A percentile compares a stretch with the other conserved stretches of the same genome.
phyloP scores from a whole-genome alignment of 2,888 invertebrate species.

The Polydrusus pterygomalis region DNA sequence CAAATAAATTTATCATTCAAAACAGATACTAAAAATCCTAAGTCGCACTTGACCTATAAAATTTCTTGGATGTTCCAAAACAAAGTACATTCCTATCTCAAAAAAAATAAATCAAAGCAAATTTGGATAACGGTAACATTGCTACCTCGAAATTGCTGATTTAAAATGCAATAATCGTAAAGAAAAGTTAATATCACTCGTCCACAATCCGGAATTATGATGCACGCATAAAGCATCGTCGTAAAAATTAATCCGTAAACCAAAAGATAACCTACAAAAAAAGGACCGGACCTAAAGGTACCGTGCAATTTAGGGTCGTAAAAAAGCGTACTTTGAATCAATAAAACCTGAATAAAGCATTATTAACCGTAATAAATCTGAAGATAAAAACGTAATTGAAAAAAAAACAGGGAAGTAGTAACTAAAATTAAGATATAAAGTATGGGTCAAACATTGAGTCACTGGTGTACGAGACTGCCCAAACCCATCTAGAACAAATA shows the following conservation, averaged over 20 bases:
- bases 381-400: slow-evolving; percentile 9
- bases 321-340: slow-evolving; percentile 38
- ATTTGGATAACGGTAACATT: not conserved
- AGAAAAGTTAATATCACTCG: slow-evolving; percentile 14
- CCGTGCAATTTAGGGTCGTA: slow-evolving; percentile 43
- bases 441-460: no score
- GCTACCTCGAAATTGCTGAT: slow-evolving; percentile 7
- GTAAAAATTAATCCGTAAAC: not conserved
- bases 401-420: not conserved
- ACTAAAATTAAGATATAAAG: not conserved
- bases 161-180: slow-evolving; percentile 25
- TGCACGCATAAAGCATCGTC: not conserved
- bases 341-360: slow-evolving; percentile 31
- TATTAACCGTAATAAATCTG: slow-evolving; percentile 42
- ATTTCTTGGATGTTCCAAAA: not conserved
- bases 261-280: not conserved
- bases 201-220: slow-evolving; percentile 7
- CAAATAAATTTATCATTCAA: no score
- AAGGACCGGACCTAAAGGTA: slow-evolving; percentile 13
- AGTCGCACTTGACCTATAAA: not conserved
- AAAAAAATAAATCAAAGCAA: not conserved
- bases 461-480: no score
- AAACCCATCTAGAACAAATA: no score
- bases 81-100: not conserved
- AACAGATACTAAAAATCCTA: no score